Percentiles rank a stretch among this genome's conserved stretches.
phyloP scores from a whole-genome alignment of 1,140 invertebrate genomes.

The Drosophila arawakana region DNA sequence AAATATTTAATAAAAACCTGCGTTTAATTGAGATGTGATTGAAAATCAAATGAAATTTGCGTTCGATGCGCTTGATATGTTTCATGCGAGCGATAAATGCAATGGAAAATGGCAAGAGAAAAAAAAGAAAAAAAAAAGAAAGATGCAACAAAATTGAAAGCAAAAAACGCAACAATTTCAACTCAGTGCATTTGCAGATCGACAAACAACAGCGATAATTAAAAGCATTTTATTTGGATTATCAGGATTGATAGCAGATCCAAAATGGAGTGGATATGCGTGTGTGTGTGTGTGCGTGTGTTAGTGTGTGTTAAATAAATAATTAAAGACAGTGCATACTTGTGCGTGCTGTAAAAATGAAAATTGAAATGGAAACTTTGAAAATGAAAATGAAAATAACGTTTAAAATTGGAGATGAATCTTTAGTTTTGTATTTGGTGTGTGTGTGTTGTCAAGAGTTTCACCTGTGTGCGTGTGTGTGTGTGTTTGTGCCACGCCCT shows the following conservation, averaged over 20 bases:
- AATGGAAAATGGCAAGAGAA: neutral
- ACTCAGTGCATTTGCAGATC: slow-evolving; percentile 39
- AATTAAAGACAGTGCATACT: slow-evolving; percentile 29
- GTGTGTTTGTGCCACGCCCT: slow-evolving; percentile 8
- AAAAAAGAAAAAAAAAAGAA: neutral
- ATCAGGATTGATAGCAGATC: slow-evolving; percentile 13
- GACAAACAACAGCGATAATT: slow-evolving; percentile 41
- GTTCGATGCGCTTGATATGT: too few relatives aligned
- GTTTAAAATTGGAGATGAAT: slow-evolving; percentile 5
- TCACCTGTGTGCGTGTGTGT: slow-evolving; percentile 6
- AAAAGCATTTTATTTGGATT: slow-evolving; percentile 1
- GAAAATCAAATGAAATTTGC: too few relatives aligned
- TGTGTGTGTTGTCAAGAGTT: slow-evolving; percentile 19
- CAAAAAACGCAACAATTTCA: slow-evolving; percentile 35
- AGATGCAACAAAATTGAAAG: slow-evolving; percentile 26
- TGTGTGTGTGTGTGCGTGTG: slow-evolving; percentile 7
- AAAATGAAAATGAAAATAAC: slow-evolving; percentile 2
- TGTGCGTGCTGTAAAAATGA: slow-evolving; percentile 41
- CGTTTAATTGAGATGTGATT: too few relatives aligned
- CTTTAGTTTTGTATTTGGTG: slow-evolving; percentile 1
- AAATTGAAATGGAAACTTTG: slow-evolving; percentile 28
- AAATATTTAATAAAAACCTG: too few relatives aligned
- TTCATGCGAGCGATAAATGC: too few relatives aligned
- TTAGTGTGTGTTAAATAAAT: slow-evolving; percentile 22
- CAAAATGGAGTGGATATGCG: slow-evolving; percentile 7